phyloP scores from a whole-genome alignment of 2,113 vertebrate species.

The Pseudopodoces humilis region DNA sequence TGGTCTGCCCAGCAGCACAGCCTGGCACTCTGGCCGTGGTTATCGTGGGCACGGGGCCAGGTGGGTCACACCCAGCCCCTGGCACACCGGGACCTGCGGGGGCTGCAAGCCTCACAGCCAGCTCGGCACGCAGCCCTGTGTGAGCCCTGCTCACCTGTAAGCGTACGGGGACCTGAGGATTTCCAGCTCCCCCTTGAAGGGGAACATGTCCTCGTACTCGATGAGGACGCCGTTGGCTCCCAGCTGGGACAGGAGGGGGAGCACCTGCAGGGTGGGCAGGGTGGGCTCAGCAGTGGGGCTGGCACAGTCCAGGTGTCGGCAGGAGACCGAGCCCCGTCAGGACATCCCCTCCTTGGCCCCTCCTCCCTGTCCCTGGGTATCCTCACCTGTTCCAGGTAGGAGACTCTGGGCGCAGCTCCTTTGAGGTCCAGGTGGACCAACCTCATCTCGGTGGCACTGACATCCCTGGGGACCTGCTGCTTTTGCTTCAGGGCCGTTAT shows the following conservation, averaged over 20 bases:
- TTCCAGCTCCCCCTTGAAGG: slow-evolving; percentile 75
- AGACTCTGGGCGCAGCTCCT: slow-evolving; percentile 77
- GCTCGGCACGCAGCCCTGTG: not conserved
- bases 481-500: not conserved
- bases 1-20: not conserved
- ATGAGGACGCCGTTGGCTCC: slow-evolving; percentile 77
- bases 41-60: fast-evolving
- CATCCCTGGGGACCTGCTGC: not conserved
- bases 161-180: slow-evolving; percentile 69
- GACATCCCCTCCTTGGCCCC: fast-evolving
- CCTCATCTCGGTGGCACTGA: slow-evolving; percentile 32
- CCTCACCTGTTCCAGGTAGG: slow-evolving; percentile 79
- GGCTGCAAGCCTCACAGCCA: fast-evolving
- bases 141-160: slow-evolving; percentile 72
- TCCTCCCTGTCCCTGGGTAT: not conserved
- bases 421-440: slow-evolving; percentile 83
- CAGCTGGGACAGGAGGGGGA: slow-evolving; percentile 70
- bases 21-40: not conserved
- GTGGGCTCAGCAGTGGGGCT: not conserved
- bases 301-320: not conserved
- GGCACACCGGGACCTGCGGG: fast-evolving
- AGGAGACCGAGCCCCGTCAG: fast-evolving
- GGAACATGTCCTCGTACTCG: slow-evolving; percentile 85
- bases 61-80: not conserved
- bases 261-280: slow-evolving; percentile 41